Base-by-base conservation (phyloP, 1,140 invertebrate species). In the Melitaea cinxia region DNA sequence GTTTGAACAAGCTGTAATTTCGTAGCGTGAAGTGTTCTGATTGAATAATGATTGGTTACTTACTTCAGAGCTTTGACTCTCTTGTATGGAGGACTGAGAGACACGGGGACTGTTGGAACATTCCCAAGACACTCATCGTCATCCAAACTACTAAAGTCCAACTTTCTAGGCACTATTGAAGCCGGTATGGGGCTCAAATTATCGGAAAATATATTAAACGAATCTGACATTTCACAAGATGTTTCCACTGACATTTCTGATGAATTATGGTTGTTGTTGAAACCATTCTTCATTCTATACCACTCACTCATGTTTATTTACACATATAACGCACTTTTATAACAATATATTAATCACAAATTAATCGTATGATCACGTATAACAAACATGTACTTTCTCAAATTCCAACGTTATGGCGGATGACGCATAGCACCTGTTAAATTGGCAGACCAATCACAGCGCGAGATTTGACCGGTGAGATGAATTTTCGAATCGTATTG, bases 1-100 rank as follows among this genome's bases (percentile, higher is more conserved):
- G 2, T 67, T 57, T 21, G 1, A 39, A 5, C 10, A 39, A 58
- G 52, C 15, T 21, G 30, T 17, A n/a, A 49, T 19, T 17, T 37
- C 26, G 2, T 35, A 77, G 72, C 73, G 73, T 77, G 73, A 62
- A 73, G 65, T 26, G 26, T 10, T 24, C 47, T 30, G 24, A 66
- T 17, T 57, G 30, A 6, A 19, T 28, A 62, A 62, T 28, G 35
- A 47, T 14, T 30, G 21, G 61, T n/a, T 57, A 79, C 80, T 83
- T 85, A 92, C 91, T 85, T 93, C 23, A 97, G 88, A 0, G 96
- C 95, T 72, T 95, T 92, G 33, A 97, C 95, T 78, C 94, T 92
- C 78, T 96, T 95, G 73, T 97, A 97, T 3, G 96, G 96, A 12
- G 96, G 96, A 72, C 85, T 92, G 3, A 85, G 74, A 21, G 83